Evolutionary conservation across 2,888 invertebrate species (phyloP).

Genomic region (Dendrolimus houi): DNA sequence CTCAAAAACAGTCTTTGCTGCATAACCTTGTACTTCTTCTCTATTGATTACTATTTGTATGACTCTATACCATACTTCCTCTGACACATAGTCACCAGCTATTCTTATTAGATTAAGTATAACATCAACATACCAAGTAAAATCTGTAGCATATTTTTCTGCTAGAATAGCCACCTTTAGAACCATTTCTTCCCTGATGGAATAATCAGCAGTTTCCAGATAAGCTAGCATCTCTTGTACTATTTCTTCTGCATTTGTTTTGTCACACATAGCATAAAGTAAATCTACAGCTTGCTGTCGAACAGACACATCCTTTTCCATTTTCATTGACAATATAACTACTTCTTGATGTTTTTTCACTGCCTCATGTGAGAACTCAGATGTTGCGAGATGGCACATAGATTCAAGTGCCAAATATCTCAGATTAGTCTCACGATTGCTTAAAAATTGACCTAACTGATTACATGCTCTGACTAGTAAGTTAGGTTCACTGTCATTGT

Average conservation of each 20-base stretch:
- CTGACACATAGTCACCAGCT: constrained; percentile 99
- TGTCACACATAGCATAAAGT: constrained; percentile 99
- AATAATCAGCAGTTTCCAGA: constrained; percentile 99
- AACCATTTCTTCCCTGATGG: constrained; percentile 99
- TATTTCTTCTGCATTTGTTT: constrained; percentile 99
- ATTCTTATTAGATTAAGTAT: constrained; percentile 99
- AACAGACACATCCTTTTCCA: constrained; percentile 99
- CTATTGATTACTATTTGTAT: constrained; percentile 99
- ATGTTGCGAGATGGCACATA: constrained; percentile 99
- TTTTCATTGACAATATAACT: constrained; percentile 98
- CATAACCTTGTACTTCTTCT: constrained; percentile 99
- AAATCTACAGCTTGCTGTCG: constrained; percentile 98
- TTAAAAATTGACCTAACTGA: constrained; percentile 98
- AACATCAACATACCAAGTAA: constrained; percentile 99
- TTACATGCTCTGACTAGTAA: constrained; percentile 98
- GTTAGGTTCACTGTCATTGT: constrained; percentile 98
- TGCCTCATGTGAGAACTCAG: constrained; percentile 99
- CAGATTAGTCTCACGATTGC: constrained; percentile 97
- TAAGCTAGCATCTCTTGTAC: constrained; percentile 99
- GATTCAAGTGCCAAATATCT: constrained; percentile 98
- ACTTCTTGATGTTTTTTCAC: constrained; percentile 99
- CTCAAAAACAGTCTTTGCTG: constrained; percentile 99
- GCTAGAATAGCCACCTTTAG: constrained; percentile 99
- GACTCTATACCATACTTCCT: constrained; percentile 99
- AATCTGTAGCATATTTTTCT: constrained; percentile 99